Conservation (phyloP, 2,113 vertebrate genomes). For the Ardeotis arabs region DNA sequence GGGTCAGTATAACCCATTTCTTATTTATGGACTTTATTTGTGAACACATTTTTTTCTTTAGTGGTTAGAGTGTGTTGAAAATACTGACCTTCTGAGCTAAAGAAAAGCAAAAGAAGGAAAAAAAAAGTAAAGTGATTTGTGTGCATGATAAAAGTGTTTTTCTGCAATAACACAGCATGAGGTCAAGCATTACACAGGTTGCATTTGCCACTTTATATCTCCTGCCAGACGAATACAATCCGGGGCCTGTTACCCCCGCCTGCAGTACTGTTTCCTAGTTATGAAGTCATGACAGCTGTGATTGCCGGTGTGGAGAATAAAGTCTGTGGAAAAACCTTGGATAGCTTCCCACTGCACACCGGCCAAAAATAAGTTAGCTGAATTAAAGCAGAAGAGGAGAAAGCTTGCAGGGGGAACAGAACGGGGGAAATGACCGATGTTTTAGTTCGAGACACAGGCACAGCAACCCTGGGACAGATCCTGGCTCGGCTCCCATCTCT, state of each 20-base stretch:
- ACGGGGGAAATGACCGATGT: fast-evolving
- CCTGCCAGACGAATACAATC: slow-evolving; percentile 69
- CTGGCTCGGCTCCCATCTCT: background rate
- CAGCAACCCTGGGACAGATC: background rate
- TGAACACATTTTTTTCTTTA: background rate
- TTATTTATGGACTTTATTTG: background rate
- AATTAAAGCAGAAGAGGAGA: slow-evolving; percentile 9
- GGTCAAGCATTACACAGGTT: slow-evolving; percentile 47
- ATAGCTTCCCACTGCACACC: slow-evolving; percentile 29
- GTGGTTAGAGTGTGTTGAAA: background rate
- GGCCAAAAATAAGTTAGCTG: slow-evolving; percentile 40
- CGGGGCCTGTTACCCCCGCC: slow-evolving; percentile 49
- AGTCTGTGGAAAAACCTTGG: slow-evolving; percentile 41
- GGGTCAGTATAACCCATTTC: background rate
- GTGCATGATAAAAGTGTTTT: slow-evolving; percentile 57
- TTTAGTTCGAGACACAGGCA: background rate
- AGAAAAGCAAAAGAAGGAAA: background rate
- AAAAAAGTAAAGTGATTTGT: background rate
- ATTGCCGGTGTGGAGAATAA: slow-evolving; percentile 4
- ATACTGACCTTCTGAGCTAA: slow-evolving; percentile 6
- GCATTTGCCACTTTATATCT: slow-evolving; percentile 61
- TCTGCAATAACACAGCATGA: slow-evolving; percentile 46
- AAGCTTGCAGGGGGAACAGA: background rate
- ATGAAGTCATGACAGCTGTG: slow-evolving; percentile 79
- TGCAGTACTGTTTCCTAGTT: slow-evolving; percentile 64